Evolutionary conservation across 2,888 invertebrate species (phyloP).

Genomic region (Mythimna vitellina): DNA sequence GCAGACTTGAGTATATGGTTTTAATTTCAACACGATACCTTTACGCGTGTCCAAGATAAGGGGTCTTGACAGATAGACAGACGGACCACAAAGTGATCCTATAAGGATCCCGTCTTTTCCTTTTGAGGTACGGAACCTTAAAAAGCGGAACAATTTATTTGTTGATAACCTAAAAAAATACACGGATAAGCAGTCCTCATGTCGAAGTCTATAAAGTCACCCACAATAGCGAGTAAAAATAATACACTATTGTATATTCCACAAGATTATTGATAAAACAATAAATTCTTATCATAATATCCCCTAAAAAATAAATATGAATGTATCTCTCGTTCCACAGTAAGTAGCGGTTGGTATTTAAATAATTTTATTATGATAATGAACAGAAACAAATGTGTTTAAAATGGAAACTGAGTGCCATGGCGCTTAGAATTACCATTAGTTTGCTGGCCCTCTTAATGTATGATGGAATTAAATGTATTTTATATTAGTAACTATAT

Average conservation of each 20-base stretch:
- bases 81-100: no score
- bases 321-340: constrained; percentile 7
- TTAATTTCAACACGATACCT: no score
- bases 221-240: constrained; percentile 3
- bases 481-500: constrained; percentile 18
- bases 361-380: constrained; percentile 64
- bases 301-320: constrained; percentile 28
- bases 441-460: constrained; percentile 35
- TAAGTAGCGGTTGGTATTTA: constrained; percentile 49
- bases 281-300: constrained; percentile 29
- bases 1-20: no score
- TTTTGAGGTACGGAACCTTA: no score
- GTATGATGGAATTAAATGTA: constrained; percentile 30
- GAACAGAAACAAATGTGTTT: constrained; percentile 49
- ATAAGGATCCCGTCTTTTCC: no score
- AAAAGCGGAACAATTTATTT: no score
- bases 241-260: neutral
- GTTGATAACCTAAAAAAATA: no score
- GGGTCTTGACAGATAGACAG: no score
- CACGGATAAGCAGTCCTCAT: no score
- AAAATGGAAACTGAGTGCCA: constrained; percentile 50
- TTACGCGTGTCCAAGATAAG: no score
- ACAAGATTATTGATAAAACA: constrained; percentile 13
- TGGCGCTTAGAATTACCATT: constrained; percentile 51
- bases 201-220: neutral